These are phyloP conservation scores for Drosophila maculinotata DNA, from an alignment of 2,888 invertebrate species.

Conservation along the genomic window DNA sequence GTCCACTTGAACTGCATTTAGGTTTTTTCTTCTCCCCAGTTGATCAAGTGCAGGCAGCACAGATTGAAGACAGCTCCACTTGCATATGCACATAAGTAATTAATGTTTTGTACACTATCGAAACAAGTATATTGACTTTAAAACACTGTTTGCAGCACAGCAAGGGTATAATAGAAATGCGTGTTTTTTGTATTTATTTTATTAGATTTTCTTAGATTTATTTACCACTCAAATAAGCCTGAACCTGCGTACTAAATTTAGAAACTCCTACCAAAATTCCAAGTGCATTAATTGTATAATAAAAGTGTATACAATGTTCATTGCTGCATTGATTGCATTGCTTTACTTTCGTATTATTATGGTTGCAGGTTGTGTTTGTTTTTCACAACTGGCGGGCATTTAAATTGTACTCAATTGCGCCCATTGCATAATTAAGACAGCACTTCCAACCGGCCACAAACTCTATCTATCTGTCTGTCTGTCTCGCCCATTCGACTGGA, in stretches of 20 bases:
- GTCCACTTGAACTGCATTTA: constrained; percentile 73
- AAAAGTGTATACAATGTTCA: constrained; percentile 34
- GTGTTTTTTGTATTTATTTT: no score
- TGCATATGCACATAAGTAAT: constrained; percentile 61
- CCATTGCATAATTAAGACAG: constrained; percentile 79
- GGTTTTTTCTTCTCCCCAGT: constrained; percentile 23
- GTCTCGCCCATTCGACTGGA: constrained; percentile 35
- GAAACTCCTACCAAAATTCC: not conserved
- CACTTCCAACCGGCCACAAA: constrained; percentile 58
- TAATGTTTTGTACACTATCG: constrained; percentile 46
- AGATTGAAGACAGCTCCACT: constrained; percentile 66
- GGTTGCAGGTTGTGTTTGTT: constrained; percentile 60
- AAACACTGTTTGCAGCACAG: not conserved
- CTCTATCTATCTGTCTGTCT: constrained; percentile 36
- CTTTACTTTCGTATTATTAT: constrained; percentile 26
- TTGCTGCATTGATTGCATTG: constrained; percentile 9
- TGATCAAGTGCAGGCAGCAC: constrained; percentile 70
- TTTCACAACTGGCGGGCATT: constrained; percentile 74
- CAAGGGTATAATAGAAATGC: not conserved
- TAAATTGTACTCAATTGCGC: constrained; percentile 79
- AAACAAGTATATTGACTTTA: constrained; percentile 4
- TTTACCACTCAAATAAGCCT: no score
- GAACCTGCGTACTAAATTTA: no score
- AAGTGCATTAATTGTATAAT: not conserved
- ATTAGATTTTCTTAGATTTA: not conserved